Percentiles rank a stretch among this genome's conserved stretches.
These are phyloP conservation scores for Globicephala melas DNA, from an alignment of 2,113 vertebrate species.

Conservation along the genomic window DNA sequence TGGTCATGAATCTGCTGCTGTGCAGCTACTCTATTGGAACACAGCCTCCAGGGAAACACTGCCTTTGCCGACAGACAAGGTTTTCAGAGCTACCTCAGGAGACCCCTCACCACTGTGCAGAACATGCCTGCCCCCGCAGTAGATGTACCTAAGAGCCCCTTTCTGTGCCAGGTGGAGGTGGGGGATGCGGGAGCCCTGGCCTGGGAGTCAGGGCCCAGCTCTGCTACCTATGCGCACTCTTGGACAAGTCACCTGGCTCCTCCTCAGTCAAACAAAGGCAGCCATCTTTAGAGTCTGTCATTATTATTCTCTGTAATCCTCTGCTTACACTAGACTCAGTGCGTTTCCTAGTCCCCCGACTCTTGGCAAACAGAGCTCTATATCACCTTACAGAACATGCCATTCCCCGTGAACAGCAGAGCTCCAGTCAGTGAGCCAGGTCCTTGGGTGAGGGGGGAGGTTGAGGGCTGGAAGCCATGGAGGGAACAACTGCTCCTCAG, in stretches of 20 bases:
- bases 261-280: background rate
- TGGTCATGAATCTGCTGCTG: background rate
- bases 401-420: background rate
- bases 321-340: background rate
- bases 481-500: constrained; percentile 56
- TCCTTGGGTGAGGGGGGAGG: background rate
- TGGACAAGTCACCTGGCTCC: accelerated
- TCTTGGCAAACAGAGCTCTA: background rate
- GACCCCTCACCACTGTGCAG: background rate
- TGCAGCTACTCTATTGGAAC: background rate
- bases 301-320: background rate
- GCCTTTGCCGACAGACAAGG: background rate
- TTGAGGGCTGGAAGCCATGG: constrained; percentile 28
- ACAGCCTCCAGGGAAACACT: background rate
- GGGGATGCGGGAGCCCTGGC: background rate
- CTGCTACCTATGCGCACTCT: background rate
- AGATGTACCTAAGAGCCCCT: background rate
- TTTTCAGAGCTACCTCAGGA: background rate
- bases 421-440: background rate
- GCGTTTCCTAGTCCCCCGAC: background rate
- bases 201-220: background rate
- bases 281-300: accelerated
- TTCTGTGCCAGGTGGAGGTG: background rate
- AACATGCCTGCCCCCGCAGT: background rate
- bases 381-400: background rate